Evolutionary conservation across 2,888 invertebrate species (phyloP), one percentile per base, ranked within the genome.

Genomic region (Schizotus pectinicornis): DNA sequence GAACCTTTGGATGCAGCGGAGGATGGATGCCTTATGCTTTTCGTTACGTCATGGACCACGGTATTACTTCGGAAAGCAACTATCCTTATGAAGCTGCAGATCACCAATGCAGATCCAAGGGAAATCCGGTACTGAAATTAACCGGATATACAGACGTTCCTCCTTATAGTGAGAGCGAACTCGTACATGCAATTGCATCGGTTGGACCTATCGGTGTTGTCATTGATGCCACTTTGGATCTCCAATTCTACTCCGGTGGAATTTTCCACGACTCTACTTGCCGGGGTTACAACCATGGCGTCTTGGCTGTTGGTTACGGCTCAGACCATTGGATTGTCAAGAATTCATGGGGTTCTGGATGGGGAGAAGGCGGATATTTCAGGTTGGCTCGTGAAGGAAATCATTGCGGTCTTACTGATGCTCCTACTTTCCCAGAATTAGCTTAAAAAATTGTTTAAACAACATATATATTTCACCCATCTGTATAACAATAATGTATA

Each of bases 121-220:
- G 46, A 14, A 50, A 54, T 31, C 41, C 49, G 3, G 49, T 61
- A 6, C 6, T 57, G 0, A 60, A 37, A 34, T 33, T 62, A 77
- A 84, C 83, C 7, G 92, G 92, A 6, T 91, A 84, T 74, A 83
- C 85, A 59, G 90, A 91, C 75, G 80, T 94, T 53, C 85, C 87
- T 1, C 65, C 80, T 37, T 90, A 89, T 1, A 83, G 86, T 74
- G 94, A 95, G 79, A 73, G 83, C 6, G 85, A 86, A 73, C 81
- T 95, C 71, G 83, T 84, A 80, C 79, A 83, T 63, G 94, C 93
- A 31, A 85, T 93, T 42, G 93, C 92, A 53, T 89, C 89, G 0
- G 79, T 89, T 62, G 94, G 95, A 0, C 95, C 95, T n/a, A 83
- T 94, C 34, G 85, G 92, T n/a, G 89, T 94, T 49, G 94, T 92